These are phyloP conservation scores for Erpornis zantholeuca DNA, from an alignment of 2,113 vertebrate species.

Conservation along the genomic window DNA sequence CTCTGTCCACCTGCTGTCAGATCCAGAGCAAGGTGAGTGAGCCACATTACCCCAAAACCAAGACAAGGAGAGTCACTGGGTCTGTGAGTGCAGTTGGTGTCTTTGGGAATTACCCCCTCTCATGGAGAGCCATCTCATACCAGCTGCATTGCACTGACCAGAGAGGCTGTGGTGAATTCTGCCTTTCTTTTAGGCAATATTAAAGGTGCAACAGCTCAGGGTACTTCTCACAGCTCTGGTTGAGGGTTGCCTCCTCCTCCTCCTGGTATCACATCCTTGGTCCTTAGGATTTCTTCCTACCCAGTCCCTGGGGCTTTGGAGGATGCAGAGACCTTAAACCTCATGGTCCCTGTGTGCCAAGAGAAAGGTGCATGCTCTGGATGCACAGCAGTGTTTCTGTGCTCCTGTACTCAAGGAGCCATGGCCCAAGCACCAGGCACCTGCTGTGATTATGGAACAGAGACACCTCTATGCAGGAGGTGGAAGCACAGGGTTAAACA, in stretches of 20 bases:
- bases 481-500: background rate
- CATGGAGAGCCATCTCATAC: accelerated
- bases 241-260: background rate
- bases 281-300: background rate
- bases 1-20: conserved; percentile 40
- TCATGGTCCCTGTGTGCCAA: background rate
- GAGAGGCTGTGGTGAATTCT: background rate
- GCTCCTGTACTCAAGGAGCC: background rate
- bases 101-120: background rate
- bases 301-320: background rate
- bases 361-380: background rate
- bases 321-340: background rate
- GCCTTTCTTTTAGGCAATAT: background rate
- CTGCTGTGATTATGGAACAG: background rate
- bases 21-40: conserved; percentile 66
- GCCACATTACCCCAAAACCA: background rate
- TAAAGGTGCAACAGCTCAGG: background rate
- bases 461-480: background rate
- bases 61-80: background rate
- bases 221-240: background rate
- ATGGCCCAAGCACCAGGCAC: accelerated
- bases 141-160: background rate
- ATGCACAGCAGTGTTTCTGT: background rate
- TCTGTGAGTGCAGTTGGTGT: background rate
- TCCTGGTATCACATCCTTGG: background rate